A percentile compares a stretch with the other conserved stretches of the same genome.
These are phyloP conservation scores for Leuciscus waleckii DNA, from an alignment of 2,797 vertebrate species.

Conservation along the genomic window DNA sequence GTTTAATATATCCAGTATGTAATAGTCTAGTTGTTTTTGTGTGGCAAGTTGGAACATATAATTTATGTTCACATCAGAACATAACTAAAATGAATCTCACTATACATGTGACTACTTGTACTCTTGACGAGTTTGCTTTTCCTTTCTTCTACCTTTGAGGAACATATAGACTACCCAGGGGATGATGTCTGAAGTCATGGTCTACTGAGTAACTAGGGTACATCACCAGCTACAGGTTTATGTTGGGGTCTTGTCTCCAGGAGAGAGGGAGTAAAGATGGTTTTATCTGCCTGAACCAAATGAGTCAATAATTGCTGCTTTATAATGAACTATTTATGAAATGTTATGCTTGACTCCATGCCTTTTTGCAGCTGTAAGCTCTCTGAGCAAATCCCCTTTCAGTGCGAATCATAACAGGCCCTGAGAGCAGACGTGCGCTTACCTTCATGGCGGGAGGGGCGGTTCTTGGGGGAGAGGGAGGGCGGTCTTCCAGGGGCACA, in stretches of 20 bases:
- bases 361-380: conserved; percentile 38
- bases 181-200: conserved; percentile 32
- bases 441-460: conserved; percentile 87
- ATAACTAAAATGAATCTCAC: not conserved
- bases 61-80: not conserved
- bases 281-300: conserved; percentile 26
- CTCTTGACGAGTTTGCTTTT: not conserved
- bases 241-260: not conserved
- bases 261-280: conserved; percentile 20
- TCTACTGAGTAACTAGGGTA: conserved; percentile 55
- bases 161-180: conserved; percentile 5
- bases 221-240: conserved; percentile 13
- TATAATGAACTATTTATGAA: conserved; percentile 34
- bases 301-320: conserved; percentile 26
- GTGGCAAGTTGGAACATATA: not conserved
- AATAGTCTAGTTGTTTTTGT: not conserved
- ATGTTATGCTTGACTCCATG: not conserved
- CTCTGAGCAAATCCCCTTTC: not conserved
- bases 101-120: not conserved
- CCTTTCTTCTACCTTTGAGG: not conserved
- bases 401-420: conserved; percentile 32
- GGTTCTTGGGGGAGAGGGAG: conserved; percentile 82
- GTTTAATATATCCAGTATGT: not conserved
- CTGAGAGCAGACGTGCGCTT: conserved; percentile 53
- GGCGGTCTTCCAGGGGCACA: conserved; percentile 76